These are phyloP conservation scores for Gryon sp. DNA, from an alignment of 1,140 invertebrate genomes.

Conservation along the genomic window DNA sequence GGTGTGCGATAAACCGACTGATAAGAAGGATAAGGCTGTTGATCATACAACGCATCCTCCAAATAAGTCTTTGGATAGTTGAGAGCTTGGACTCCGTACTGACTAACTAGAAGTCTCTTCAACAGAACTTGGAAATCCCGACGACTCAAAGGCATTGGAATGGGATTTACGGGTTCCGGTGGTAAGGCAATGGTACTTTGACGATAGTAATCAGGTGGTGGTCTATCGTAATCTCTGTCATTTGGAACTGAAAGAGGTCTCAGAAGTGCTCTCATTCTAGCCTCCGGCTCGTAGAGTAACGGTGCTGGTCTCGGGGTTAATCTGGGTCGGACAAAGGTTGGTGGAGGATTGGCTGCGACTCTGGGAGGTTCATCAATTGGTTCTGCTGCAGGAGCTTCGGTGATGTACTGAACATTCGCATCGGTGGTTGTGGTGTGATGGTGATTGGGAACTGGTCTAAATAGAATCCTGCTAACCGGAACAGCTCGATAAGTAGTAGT, in stretches of 20 bases:
- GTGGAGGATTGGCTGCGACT: constrained; percentile 59
- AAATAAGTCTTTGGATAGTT: constrained; percentile 74
- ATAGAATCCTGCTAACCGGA: constrained; percentile 68
- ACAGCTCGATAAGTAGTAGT: constrained; percentile 63
- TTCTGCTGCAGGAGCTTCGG: constrained; percentile 69
- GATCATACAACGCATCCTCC: constrained; percentile 76
- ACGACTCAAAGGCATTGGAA: constrained; percentile 73
- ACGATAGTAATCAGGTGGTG: constrained; percentile 70
- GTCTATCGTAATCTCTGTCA: constrained; percentile 43
- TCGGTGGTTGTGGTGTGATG: constrained; percentile 68
- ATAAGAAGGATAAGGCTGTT: constrained; percentile 75
- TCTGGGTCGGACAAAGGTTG: constrained; percentile 63
- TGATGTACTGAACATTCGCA: constrained; percentile 72
- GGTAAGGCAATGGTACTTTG: constrained; percentile 66
- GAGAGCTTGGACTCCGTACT: constrained; percentile 74
- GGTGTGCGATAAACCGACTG: constrained; percentile 68
- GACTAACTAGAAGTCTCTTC: constrained; percentile 72
- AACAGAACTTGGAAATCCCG: constrained; percentile 74
- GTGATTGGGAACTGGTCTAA: constrained; percentile 67
- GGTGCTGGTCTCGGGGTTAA: constrained; percentile 58
- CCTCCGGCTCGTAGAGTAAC: constrained; percentile 64
- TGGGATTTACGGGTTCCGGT: constrained; percentile 75
- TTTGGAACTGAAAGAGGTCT: constrained; percentile 65
- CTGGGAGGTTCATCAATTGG: constrained; percentile 64
- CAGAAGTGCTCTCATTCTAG: constrained; percentile 53